Percentiles rank a stretch among this genome's conserved stretches.
Conservation (phyloP, 2,888 invertebrate genomes). For the Amaurobius ferox region DNA sequence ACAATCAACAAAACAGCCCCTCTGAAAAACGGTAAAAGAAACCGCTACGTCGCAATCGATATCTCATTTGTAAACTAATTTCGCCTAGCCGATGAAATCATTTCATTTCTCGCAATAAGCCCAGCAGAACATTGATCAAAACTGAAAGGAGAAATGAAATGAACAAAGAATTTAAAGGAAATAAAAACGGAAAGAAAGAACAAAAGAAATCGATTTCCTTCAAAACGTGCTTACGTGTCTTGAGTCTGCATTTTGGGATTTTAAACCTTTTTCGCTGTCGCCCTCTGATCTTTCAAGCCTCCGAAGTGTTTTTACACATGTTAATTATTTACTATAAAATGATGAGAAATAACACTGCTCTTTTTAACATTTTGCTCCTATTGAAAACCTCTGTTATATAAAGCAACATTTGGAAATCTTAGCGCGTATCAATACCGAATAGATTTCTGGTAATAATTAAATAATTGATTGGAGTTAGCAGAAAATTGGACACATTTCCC, state of each 20-base stretch:
- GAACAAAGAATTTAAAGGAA: slow-evolving; percentile 65
- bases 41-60: slow-evolving; percentile 57
- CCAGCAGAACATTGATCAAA: slow-evolving; percentile 67
- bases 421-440: too few relatives aligned
- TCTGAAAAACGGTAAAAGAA: slow-evolving; percentile 41
- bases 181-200: slow-evolving; percentile 48
- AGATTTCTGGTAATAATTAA: too few relatives aligned
- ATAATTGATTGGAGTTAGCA: too few relatives aligned
- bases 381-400: background rate
- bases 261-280: slow-evolving; percentile 20
- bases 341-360: background rate
- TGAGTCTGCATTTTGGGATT: slow-evolving; percentile 19
- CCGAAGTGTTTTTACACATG: slow-evolving; percentile 34
- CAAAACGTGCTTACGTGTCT: slow-evolving; percentile 47
- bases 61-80: slow-evolving; percentile 70
- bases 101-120: slow-evolving; percentile 68
- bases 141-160: slow-evolving; percentile 66
- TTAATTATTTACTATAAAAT: slow-evolving; percentile 50
- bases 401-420: too few relatives aligned
- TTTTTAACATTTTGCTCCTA: background rate
- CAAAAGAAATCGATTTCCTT: slow-evolving; percentile 51
- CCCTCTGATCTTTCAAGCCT: slow-evolving; percentile 37
- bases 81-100: slow-evolving; percentile 66
- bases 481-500: too few relatives aligned
- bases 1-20: background rate